phyloP scores from a whole-genome alignment of 2,113 vertebrate species.

The Dicentrarchus labrax region DNA sequence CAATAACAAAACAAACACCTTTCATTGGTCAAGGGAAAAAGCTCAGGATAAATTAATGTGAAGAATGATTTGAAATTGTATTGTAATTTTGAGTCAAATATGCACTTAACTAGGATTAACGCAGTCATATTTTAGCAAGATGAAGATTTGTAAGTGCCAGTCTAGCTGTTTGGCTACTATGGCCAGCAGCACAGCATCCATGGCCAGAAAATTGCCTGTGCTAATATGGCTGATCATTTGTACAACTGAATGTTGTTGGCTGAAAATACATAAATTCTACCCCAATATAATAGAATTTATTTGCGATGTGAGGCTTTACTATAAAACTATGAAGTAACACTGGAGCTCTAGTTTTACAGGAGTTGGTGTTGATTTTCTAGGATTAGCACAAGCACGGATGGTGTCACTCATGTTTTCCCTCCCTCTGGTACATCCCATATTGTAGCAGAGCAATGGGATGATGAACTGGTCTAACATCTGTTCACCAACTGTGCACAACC shows the following conservation, averaged over 20 bases:
- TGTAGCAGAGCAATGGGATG: conserved; percentile 26
- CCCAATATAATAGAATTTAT: neutral
- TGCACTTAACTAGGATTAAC: too few species aligned
- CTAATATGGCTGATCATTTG: neutral
- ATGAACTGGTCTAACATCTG: conserved; percentile 71
- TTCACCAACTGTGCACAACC: conserved; percentile 69
- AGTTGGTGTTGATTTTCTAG: conserved; percentile 16
- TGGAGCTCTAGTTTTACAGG: neutral
- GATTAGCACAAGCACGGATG: conserved; percentile 1
- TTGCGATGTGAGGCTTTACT: neutral
- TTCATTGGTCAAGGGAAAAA: too few species aligned
- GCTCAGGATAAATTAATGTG: too few species aligned
- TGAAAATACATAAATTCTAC: neutral
- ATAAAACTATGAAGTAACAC: neutral
- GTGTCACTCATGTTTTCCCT: conserved; percentile 34
- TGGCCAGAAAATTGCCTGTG: neutral
- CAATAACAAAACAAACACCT: too few species aligned
- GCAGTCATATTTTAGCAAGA: too few species aligned
- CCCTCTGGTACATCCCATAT: conserved; percentile 24
- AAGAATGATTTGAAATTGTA: too few species aligned
- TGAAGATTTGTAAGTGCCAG: too few species aligned
- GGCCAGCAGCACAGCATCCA: neutral
- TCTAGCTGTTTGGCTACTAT: too few species aligned
- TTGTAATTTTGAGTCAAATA: too few species aligned
- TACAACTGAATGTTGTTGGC: neutral